Evolutionary conservation across 1,140 invertebrate species (phyloP).

Genomic region (Drosophila sulfurigaster): DNA sequence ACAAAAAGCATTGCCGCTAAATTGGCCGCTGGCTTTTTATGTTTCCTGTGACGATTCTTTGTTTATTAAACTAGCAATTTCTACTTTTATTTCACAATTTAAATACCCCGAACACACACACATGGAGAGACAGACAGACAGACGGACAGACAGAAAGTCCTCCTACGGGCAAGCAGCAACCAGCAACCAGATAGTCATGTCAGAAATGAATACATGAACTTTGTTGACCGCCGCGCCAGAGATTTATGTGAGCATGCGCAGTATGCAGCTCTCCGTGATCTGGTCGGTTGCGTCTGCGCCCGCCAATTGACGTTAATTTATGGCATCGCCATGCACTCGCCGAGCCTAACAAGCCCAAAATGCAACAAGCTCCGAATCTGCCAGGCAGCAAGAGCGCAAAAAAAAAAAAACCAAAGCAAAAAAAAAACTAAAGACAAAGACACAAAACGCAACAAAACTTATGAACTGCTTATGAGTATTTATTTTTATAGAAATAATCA

Average conservation of each 20-base stretch:
- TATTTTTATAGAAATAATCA: slow-evolving; percentile 82
- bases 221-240: slow-evolving; percentile 69
- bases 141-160: slow-evolving; percentile 3
- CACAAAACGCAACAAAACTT: slow-evolving; percentile 63
- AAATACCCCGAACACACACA: slow-evolving; percentile 50
- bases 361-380: slow-evolving; percentile 34
- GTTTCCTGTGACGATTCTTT: slow-evolving; percentile 75
- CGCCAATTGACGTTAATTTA: slow-evolving; percentile 81
- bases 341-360: slow-evolving; percentile 60
- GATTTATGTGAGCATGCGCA: slow-evolving; percentile 77
- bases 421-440: slow-evolving; percentile 39
- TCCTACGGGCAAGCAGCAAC: slow-evolving; percentile 12
- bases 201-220: slow-evolving; percentile 82
- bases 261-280: slow-evolving; percentile 35
- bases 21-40: slow-evolving; percentile 79
- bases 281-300: slow-evolving; percentile 36
- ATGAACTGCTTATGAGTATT: slow-evolving; percentile 82
- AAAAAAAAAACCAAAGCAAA: slow-evolving; percentile 10
- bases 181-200: slow-evolving; percentile 58
- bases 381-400: slow-evolving; percentile 37
- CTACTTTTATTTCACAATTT: slow-evolving; percentile 82
- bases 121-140: slow-evolving; percentile 9
- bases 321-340: slow-evolving; percentile 69
- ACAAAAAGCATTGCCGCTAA: slow-evolving; percentile 67
- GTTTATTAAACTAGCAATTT: slow-evolving; percentile 71